Conservation (phyloP, 92 coral and sea anemone genomes). For the Chrysogorgia sp. region DNA sequence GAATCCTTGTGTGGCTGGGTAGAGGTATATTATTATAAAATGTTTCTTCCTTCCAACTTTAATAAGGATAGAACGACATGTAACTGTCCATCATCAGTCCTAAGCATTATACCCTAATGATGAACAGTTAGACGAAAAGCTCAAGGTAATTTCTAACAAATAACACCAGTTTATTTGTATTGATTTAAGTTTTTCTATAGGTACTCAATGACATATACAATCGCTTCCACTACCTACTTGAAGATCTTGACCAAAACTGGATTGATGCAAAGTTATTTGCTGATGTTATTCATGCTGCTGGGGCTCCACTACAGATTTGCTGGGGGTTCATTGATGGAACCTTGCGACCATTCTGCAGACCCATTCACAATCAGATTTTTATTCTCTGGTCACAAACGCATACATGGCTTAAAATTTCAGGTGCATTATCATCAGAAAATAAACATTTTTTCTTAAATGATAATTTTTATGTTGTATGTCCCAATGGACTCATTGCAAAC, state of each 20-base stretch:
- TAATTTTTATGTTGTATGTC: slow-evolving; percentile 24
- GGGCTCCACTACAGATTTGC: slow-evolving; percentile 57
- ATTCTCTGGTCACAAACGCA: slow-evolving; percentile 66
- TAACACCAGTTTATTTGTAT: too few relatives aligned
- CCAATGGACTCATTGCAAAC: slow-evolving; percentile 62
- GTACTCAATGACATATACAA: slow-evolving; percentile 63
- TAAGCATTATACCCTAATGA: too few relatives aligned
- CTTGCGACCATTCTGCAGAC: slow-evolving; percentile 63
- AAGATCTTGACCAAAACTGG: slow-evolving; percentile 62
- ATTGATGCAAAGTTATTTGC: slow-evolving; percentile 52
- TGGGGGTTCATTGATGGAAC: slow-evolving; percentile 67
- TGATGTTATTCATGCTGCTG: slow-evolving; percentile 63
- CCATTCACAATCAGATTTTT: slow-evolving; percentile 50
- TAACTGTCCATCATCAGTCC: too few relatives aligned
- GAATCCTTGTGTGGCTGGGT: too few relatives aligned
- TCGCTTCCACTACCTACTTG: slow-evolving; percentile 60
- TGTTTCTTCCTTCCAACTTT: neutral
- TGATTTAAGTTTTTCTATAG: neutral
- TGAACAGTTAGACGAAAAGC: too few relatives aligned
- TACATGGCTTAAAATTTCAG: slow-evolving; percentile 68
- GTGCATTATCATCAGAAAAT: slow-evolving; percentile 9
- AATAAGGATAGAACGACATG: too few relatives aligned
- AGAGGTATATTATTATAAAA: too few relatives aligned
- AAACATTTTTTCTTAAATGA: neutral
- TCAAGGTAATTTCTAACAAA: too few relatives aligned